Evolutionary conservation across 2,113 vertebrate genomes (phyloP), one percentile per base, ranked within the genome.

Genomic region (Sinocyclocheilus maitianheensis): DNA sequence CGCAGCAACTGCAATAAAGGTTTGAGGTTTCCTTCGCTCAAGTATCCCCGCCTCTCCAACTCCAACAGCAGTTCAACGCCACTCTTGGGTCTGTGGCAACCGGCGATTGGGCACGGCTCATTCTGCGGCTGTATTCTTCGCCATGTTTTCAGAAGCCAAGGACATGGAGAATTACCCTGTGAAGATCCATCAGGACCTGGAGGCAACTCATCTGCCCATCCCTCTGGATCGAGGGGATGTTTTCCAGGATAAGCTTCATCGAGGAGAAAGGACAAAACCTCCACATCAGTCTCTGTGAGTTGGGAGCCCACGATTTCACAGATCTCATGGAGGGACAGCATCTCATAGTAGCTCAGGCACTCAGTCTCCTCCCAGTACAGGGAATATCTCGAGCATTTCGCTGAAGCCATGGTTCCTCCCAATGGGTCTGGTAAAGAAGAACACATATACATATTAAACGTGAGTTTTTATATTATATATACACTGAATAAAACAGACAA

Each of bases 291-390:
- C 78, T 96, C 95, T 4, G 95, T 97, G 88, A 98, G 93, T 84
- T 98, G 97, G 84, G 95, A 95, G 84, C 96, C 97, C 76, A 98
- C 94, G 40, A 97, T 91, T 87, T 97, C 95, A 91, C 96, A 97
- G 86, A 98, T 91, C 81, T 95, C 96, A 84, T 97, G 96, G 82
- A 97, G 95, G 53, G 97, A 96, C 86, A 96, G 89, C 96, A 97
- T 96, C 85, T 96, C 96, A 84, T 97, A 97, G 90, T 96, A 97
- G 85, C 94, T 95, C 71, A 97, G 90, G 89, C 95, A 97, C 69
- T 96, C 96, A 0, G 96, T 96, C 93, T 97, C 97, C 87, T 97
- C 96, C 96, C 97, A 98, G 88, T 90, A 89, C 60, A 94, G 90
- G 12, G 91, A 91, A 85, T 86, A 85, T 2, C 84, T 80, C 22